These are phyloP conservation scores for Proisotoma minuta DNA, from an alignment of 2,888 invertebrate genomes.

Conservation along the genomic window DNA sequence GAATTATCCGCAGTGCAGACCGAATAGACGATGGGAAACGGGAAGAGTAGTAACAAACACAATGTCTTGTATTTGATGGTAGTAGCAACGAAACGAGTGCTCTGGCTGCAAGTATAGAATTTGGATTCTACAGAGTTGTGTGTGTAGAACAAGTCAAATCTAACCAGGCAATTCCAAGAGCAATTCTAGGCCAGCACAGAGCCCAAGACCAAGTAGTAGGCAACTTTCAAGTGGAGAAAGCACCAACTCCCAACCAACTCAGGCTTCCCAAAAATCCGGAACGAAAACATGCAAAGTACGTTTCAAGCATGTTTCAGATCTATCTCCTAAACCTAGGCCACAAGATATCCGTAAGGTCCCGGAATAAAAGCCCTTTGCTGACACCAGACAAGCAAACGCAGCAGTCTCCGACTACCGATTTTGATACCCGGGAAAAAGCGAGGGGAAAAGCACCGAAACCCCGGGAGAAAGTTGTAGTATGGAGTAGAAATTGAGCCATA, in stretches of 20 bases:
- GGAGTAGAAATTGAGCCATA: not conserved
- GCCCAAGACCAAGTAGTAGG: not conserved
- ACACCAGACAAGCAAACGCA: not conserved
- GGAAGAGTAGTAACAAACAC: too few species aligned
- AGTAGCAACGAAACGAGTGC: too few species aligned
- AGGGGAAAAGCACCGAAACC: constrained; percentile 16
- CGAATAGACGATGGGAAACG: constrained; percentile 38
- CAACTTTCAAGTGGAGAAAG: not conserved
- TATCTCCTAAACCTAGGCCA: too few species aligned
- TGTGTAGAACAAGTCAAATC: not conserved
- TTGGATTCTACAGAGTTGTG: not conserved
- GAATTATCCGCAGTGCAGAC: constrained; percentile 47
- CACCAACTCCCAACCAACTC: not conserved
- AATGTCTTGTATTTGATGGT: too few species aligned
- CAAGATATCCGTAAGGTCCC: too few species aligned
- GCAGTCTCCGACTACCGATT: not conserved
- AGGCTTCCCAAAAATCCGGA: not conserved
- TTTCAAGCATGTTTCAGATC: too few species aligned
- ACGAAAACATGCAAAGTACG: too few species aligned
- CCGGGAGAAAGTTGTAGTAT: constrained; percentile 18
- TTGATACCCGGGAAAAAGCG: constrained; percentile 14
- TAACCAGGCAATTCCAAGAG: not conserved
- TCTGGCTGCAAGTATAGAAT: not conserved
- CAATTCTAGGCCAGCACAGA: not conserved
- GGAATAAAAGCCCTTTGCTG: too few species aligned